Evolutionary conservation across 2,797 vertebrate genomes (phyloP).

Genomic region (Leptatherina wallacei): DNA sequence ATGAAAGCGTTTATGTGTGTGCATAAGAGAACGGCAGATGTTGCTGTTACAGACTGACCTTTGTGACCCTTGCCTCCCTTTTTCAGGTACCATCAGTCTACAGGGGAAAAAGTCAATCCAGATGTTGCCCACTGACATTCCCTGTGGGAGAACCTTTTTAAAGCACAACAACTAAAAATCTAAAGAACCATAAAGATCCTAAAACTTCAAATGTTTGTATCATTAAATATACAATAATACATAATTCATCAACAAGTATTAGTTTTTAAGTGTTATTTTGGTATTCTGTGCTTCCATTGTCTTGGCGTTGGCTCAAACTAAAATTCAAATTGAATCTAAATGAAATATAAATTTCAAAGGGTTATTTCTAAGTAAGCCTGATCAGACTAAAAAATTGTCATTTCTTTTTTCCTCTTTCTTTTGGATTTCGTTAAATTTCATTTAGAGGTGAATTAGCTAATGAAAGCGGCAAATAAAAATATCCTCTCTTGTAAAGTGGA

Average conservation of each 20-base stretch:
- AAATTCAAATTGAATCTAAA: background rate
- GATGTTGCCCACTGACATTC: background rate
- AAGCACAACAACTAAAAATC: background rate
- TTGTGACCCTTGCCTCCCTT: background rate
- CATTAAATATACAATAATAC: background rate
- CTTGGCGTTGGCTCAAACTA: background rate
- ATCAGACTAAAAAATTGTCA: background rate
- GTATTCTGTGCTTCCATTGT: too few relatives aligned
- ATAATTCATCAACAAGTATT: background rate
- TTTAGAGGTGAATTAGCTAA: background rate
- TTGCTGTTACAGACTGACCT: conserved; percentile 3
- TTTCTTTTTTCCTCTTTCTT: background rate
- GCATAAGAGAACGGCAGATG: background rate
- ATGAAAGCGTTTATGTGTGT: conserved; percentile 14
- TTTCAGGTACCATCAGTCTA: background rate
- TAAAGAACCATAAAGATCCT: background rate
- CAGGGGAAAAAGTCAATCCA: background rate
- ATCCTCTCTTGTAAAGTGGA: background rate
- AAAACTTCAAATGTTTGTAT: background rate
- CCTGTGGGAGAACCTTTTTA: background rate
- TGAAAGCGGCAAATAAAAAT: background rate
- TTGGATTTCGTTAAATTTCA: background rate
- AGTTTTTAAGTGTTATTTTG: too few relatives aligned
- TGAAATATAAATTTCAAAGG: background rate
- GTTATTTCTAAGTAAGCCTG: background rate